Evolutionary conservation across 2,888 invertebrate genomes (phyloP), one percentile per base, ranked within the genome.

Genomic region (Noctuana brunneofusca): DNA sequence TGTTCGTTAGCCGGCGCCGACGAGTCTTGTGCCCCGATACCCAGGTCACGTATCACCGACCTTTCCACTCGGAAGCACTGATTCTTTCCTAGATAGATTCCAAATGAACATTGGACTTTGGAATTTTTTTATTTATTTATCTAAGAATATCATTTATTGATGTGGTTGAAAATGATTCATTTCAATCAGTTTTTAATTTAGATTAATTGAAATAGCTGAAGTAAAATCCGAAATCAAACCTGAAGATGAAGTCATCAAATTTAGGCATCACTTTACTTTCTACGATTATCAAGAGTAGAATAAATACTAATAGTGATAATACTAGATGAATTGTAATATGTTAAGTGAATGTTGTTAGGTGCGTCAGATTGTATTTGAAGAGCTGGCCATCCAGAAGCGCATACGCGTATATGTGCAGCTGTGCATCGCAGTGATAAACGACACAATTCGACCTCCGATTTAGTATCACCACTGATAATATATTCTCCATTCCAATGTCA

Each of bases 21-120:
- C 81, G 81, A 81, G 78, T 43, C 54, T 46, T 35, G 22, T 43
- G 60, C 55, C 38, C 83, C 79, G 86, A 89, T 72, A 74, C 90
- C 72, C 79, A 72, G 83, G 54, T 60, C 90, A 91, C 90, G 90
- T 91, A 87, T 83, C 80, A 81, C 81, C 77, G 84, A 89, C 88
- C 88, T 88, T 89, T 89, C 84, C 87, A 84, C 85, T 86, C 81
- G 80, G 76, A 73, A 76, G 80, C 85, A 80, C 89, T 87, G 90
- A 90, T 90, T 90, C 89, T 89, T 82, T 86, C 80, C 81, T 71
- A 73, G 74, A 78, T 79, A 79, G 76, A 77, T 69, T 70, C 72
- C 72, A 70, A 65, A 69, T 71, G 70, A 70, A 72, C 71, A 63
- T 60, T 62, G 22, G 66, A 55, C 49, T 62, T 38, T 35, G 46